These are phyloP conservation scores for Adelognathus sp. DNA, from an alignment of 2,888 invertebrate species.

Conservation along the genomic window DNA sequence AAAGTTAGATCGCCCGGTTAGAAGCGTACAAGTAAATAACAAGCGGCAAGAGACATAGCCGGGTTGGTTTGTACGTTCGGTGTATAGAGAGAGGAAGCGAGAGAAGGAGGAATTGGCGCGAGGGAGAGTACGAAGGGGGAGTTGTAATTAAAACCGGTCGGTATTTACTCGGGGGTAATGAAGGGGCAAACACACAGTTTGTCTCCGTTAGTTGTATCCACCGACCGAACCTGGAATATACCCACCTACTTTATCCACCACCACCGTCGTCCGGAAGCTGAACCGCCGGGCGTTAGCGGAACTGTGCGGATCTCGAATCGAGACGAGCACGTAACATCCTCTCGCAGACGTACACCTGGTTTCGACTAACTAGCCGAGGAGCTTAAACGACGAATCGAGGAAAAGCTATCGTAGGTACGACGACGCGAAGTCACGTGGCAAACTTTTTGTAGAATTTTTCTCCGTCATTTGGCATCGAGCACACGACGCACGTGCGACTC, in stretches of 20 bases:
- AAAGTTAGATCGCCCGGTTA: conserved; percentile 72
- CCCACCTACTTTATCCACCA: conserved; percentile 61
- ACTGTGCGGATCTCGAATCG: conserved; percentile 2
- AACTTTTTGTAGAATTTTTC: conserved; percentile 28
- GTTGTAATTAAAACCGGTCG: conserved; percentile 79
- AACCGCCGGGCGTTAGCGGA: not conserved
- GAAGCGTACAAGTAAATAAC: conserved; percentile 76
- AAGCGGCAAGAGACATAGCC: conserved; percentile 76
- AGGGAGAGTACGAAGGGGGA: conserved; percentile 66
- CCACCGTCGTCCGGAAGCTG: conserved; percentile 11
- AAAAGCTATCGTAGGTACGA: conserved; percentile 20
- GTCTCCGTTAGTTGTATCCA: conserved; percentile 77
- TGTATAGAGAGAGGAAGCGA: not conserved
- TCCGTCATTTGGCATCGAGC: conserved; percentile 5
- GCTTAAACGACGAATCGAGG: conserved; percentile 52
- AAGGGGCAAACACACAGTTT: conserved; percentile 79
- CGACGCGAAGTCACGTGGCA: not conserved
- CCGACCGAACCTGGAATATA: conserved; percentile 60
- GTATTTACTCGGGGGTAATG: conserved; percentile 79
- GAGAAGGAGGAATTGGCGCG: conserved; percentile 1
- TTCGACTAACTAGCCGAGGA: conserved; percentile 48
- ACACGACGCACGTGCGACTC: conserved; percentile 32
- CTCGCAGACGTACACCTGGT: conserved; percentile 41
- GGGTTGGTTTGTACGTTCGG: conserved; percentile 26
- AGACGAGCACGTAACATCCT: conserved; percentile 31